phyloP scores from a whole-genome alignment of 2,797 vertebrate species.

The Characodon lateralis region DNA sequence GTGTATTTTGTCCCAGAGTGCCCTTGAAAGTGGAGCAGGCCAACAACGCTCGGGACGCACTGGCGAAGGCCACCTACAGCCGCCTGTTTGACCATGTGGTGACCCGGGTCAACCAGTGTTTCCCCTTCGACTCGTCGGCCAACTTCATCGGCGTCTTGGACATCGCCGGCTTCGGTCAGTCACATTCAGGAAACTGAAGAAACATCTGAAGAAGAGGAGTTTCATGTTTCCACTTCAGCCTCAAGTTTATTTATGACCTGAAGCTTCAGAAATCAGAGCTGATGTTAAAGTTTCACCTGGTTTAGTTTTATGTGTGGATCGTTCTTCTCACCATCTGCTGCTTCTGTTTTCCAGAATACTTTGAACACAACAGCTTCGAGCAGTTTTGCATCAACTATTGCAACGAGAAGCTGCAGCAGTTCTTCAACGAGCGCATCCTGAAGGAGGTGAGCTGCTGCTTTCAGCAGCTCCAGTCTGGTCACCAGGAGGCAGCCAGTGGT shows the following conservation, averaged over 20 bases:
- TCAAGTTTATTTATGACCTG: too few species aligned
- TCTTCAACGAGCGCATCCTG: constrained; percentile 98
- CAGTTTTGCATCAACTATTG: constrained; percentile 99
- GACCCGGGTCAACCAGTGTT: constrained; percentile 95
- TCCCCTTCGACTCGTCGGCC: constrained; percentile 91
- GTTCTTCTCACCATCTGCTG: neutral
- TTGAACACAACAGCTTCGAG: constrained; percentile 99
- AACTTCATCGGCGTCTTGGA: constrained; percentile 97
- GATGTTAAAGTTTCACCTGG: too few species aligned
- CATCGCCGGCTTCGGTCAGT: constrained; percentile 95
- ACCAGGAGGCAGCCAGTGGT: too few species aligned
- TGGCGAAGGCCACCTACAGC: constrained; percentile 96
- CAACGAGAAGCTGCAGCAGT: constrained; percentile 98
- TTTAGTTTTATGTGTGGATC: too few species aligned
- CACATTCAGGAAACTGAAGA: too few species aligned
- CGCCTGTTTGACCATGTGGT: constrained; percentile 97
- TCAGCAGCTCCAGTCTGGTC: too few species aligned
- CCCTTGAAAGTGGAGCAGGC: constrained; percentile 97
- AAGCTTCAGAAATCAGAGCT: too few species aligned
- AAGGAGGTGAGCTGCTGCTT: constrained; percentile 88
- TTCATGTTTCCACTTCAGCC: too few species aligned
- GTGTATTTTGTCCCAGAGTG: constrained; percentile 77
- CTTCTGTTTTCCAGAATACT: constrained; percentile 87
- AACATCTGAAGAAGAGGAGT: too few species aligned
- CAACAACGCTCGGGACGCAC: constrained; percentile 92